Base-by-base conservation (phyloP, 2,113 vertebrate species). In the Engraulis encrasicolus region DNA sequence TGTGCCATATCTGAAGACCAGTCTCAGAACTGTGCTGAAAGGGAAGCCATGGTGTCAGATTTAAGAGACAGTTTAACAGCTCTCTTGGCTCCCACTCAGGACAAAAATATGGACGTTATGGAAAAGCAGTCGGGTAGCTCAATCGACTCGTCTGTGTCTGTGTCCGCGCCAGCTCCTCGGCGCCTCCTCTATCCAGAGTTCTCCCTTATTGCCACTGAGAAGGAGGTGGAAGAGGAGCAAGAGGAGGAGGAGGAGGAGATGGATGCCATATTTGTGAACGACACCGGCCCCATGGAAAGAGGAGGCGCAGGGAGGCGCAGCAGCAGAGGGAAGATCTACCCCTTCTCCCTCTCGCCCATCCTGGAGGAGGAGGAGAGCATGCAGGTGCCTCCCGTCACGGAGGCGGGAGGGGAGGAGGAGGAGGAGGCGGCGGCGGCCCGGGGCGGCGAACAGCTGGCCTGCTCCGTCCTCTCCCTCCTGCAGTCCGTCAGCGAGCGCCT, bases 301-400 rank as follows among this genome's bases (percentile, higher is more conserved):
- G n/a, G n/a, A n/a, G n/a, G n/a, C n/a, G n/a, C n/a, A n/a, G n/a
- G n/a, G 77, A 90, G 90, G 79, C 90, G 80, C 83, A 1, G 37
- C 77, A 0, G 89, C 0, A 83, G 90, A 48, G 77, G 74, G 31
- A 91, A 87, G 80, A 45, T 38, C 0, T 92, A 92, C 50, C 91
- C 91, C 17, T 91, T 89, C 82, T 91, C 90, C n/a, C 81, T 92
- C n/a, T 92, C 91, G 0, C 91, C 91, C 18, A 92, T 92, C 50
- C 88, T 88, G 1, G 91, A 92, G 83, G 91, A 92, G 52, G 90
- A 54, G 80, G 87, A 88, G 15, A 50, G 40, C 15, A 84, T 89
- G 14, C 87, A 82, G 50, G 89, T 90, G 74, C 86, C 85, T 0
- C 86, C 84, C 0, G 80, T 71, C 14, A 85, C 85, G 1, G 88